Conservation (phyloP, 2,888 invertebrate genomes). For the Diploptera punctata region DNA sequence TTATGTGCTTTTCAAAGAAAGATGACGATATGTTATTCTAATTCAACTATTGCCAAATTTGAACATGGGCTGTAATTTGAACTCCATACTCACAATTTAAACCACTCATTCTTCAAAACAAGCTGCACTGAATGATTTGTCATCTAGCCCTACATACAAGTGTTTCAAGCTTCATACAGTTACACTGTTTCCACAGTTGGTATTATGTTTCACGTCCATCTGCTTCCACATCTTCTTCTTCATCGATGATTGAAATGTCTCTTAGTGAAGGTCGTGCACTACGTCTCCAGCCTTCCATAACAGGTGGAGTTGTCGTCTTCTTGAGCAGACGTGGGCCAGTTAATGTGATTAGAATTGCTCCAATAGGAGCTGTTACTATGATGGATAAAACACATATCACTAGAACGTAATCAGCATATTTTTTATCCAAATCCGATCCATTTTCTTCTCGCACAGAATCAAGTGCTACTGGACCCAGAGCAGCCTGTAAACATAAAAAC, state of each 20-base stretch:
- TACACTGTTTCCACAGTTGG: too few relatives aligned
- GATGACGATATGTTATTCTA: too few relatives aligned
- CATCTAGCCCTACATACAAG: too few relatives aligned
- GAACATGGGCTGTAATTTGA: too few relatives aligned
- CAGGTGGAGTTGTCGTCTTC: slow-evolving; percentile 67
- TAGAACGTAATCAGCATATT: slow-evolving; percentile 69
- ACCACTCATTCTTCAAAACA: too few relatives aligned
- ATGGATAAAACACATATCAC: slow-evolving; percentile 83
- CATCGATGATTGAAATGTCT: slow-evolving; percentile 86
- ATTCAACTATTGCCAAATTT: too few relatives aligned
- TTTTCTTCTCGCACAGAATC: slow-evolving; percentile 62
- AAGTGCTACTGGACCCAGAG: slow-evolving; percentile 78
- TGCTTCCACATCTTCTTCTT: slow-evolving; percentile 73
- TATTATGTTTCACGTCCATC: slow-evolving; percentile 31
- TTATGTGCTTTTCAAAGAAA: too few relatives aligned
- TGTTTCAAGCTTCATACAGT: too few relatives aligned
- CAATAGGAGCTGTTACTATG: slow-evolving; percentile 82
- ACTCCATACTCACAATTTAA: too few relatives aligned
- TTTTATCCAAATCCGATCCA: slow-evolving; percentile 18
- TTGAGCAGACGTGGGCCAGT: slow-evolving; percentile 78
- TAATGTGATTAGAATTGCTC: slow-evolving; percentile 82
- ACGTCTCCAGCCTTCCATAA: slow-evolving; percentile 72
- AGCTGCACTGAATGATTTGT: too few relatives aligned
- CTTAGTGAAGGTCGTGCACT: slow-evolving; percentile 83
- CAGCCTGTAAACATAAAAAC: slow-evolving; percentile 76